These are phyloP conservation scores for Stenodera caucasica DNA, from an alignment of 2,888 invertebrate species.

Conservation along the genomic window DNA sequence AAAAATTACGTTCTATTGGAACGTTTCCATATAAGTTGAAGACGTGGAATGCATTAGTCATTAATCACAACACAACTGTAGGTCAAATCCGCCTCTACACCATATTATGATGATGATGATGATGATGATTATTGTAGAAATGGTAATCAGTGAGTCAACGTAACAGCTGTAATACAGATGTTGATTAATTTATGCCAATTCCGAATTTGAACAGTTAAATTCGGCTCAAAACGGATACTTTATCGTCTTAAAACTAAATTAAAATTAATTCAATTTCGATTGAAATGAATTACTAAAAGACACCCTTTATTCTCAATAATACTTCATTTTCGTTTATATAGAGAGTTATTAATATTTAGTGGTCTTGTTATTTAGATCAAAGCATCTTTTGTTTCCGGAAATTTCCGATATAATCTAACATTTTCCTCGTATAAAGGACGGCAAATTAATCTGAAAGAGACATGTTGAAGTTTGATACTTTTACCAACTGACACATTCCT, in stretches of 20 bases:
- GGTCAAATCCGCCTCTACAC: neutral
- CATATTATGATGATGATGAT: neutral
- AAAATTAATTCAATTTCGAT: no score
- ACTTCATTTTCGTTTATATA: neutral
- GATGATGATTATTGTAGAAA: neutral
- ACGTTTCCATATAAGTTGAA: neutral
- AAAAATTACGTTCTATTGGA: neutral
- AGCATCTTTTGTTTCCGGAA: neutral
- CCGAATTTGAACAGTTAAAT: neutral
- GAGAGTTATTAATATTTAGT: neutral
- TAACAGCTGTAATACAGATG: slow-evolving; percentile 5
- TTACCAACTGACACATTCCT: no score
- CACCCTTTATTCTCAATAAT: neutral
- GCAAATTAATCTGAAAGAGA: neutral
- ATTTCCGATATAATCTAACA: neutral
- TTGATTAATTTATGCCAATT: neutral
- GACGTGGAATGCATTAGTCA: neutral
- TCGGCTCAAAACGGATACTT: no score
- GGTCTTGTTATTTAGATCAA: neutral
- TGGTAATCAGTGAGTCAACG: slow-evolving; percentile 1
- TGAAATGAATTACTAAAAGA: neutral
- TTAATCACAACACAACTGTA: neutral
- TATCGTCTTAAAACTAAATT: no score
- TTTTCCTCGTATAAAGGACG: neutral
- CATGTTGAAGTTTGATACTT: no score